Base-by-base conservation (phyloP, 2,797 vertebrate species). In the Notamacropus eugenii region DNA sequence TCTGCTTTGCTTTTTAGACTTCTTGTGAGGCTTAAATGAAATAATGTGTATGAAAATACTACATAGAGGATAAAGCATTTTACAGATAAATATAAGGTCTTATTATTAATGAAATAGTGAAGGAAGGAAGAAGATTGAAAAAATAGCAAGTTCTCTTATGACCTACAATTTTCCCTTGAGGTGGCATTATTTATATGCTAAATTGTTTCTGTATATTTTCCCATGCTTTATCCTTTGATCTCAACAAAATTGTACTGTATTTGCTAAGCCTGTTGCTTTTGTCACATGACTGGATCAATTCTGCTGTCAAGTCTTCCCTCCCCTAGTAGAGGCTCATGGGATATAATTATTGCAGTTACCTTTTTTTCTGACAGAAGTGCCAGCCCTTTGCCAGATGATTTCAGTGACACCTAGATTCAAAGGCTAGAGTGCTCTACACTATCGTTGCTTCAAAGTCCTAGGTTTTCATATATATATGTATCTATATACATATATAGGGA, bases 71-170 rank as follows among this genome's bases (percentile, higher is more conserved):
- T 87, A 50, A 87, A 87, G 74, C 40, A 46, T 87, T 87, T 87
- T 87, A 46, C 22, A 87, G 74, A 50, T 87, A 87, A 87, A 87
- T 50, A 82, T 82, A 96, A 97, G 95, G 96, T 97, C 93, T 97
- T 96, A 97, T 96, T 97, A 92, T 90, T 97, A 97, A 98, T 98
- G 93, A 97, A 97, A 95, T 96, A 90, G 96, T 62, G 93, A 9
- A 95, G 93, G 93, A 94, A 56, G 91, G 94, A 93, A 95, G 91
- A 93, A 94, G 95, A 92, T 87, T 62, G 90, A 54, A 74, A 96
- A 94, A 55, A 87, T n/a, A 92, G 58, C 62, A 97, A 92, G 92
- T 96, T 91, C 94, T 92, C 62, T 55, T 54, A 87, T 90, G 92
- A 91, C 74, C 29, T 93, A 92, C 40, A 97, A 95, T 96, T 95